phyloP scores from a whole-genome alignment of 2,888 invertebrate species.

The Noctua comes region DNA sequence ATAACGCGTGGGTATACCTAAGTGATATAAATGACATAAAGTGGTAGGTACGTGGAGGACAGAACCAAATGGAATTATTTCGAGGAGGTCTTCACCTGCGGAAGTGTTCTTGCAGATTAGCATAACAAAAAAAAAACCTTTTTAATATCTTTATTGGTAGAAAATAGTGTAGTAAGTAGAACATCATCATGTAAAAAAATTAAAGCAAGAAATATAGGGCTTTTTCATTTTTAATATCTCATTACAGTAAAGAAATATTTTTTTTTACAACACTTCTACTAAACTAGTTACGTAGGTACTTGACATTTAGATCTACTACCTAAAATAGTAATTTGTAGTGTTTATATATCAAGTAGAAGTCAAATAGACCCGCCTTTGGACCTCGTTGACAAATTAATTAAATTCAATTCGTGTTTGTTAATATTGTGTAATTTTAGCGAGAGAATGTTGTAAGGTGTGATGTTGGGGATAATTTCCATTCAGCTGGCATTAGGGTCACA shows the following conservation, averaged over 20 bases:
- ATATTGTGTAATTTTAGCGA: constrained; percentile 37
- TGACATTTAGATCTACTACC: constrained; percentile 6
- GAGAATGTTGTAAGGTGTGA: constrained; percentile 46
- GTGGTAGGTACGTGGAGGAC: no score
- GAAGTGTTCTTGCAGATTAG: no score
- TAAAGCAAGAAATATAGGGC: no score
- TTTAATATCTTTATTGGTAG: no score
- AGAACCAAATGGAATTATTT: no score
- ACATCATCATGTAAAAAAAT: no score
- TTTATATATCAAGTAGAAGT: constrained; percentile 9
- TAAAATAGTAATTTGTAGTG: background rate
- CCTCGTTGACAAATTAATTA: constrained; percentile 6
- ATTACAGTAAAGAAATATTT: background rate
- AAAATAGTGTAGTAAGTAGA: no score
- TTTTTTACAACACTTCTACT: background rate
- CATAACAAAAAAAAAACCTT: no score
- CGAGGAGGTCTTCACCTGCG: no score
- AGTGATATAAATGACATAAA: no score
- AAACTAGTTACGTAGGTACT: background rate
- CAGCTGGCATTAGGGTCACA: constrained; percentile 53
- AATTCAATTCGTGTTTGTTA: constrained; percentile 26
- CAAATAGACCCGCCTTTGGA: background rate
- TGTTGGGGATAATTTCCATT: constrained; percentile 57
- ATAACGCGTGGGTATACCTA: background rate
- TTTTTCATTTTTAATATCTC: no score